Conservation (phyloP, 1,140 invertebrate species). For the Cheumatopsyche charites region DNA sequence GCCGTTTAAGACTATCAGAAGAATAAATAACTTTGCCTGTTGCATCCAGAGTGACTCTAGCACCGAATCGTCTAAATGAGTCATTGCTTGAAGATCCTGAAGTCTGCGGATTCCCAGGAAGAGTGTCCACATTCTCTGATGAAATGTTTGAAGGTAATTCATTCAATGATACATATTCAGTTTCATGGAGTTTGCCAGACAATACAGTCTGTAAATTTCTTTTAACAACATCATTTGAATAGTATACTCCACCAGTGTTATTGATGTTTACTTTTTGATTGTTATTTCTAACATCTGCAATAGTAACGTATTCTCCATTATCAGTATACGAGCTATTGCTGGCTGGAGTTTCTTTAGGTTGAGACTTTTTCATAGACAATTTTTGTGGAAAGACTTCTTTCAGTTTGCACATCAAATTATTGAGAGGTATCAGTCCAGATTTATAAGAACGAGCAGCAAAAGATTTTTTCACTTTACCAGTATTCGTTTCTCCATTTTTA, state of each 20-base stretch:
- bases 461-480: conserved; percentile 49
- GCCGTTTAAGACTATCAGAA: conserved; percentile 82
- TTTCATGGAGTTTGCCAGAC: conserved; percentile 65
- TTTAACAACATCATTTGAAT: conserved; percentile 65
- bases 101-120: conserved; percentile 51
- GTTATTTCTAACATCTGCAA: conserved; percentile 80
- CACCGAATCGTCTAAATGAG: conserved; percentile 62
- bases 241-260: conserved; percentile 57
- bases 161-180: conserved; percentile 81
- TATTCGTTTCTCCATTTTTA: conserved; percentile 44
- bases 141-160: conserved; percentile 72
- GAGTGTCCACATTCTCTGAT: conserved; percentile 56
- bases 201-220: conserved; percentile 63
- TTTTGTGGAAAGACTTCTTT: conserved; percentile 66
- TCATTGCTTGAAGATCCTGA: conserved; percentile 50
- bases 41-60: conserved; percentile 83
- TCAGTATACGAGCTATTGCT: conserved; percentile 61
- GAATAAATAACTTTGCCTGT: conserved; percentile 90
- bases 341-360: conserved; percentile 60
- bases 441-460: conserved; percentile 53
- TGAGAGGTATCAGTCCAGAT: conserved; percentile 62
- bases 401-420: conserved; percentile 68
- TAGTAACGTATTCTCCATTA: conserved; percentile 82
- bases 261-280: conserved; percentile 65
- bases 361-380: conserved; percentile 60